Evolutionary conservation across 1,140 invertebrate species (phyloP).

Genomic region (Teleopsis dalmanni): DNA sequence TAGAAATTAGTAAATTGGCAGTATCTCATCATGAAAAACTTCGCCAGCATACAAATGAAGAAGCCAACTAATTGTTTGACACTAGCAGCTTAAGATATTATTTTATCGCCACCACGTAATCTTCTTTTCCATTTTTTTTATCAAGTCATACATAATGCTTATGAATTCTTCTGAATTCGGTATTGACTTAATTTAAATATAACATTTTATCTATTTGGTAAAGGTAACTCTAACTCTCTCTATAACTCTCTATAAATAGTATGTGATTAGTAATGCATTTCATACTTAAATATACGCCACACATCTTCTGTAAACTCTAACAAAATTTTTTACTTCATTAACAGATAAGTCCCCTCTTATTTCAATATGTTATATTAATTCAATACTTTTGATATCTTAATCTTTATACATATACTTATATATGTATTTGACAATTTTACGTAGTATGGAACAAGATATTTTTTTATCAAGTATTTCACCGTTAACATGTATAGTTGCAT

Average conservation of each 20-base stretch:
- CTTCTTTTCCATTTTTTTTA: not conserved
- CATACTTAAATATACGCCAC: slow-evolving; percentile 23
- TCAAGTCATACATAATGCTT: not conserved
- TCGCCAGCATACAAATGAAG: too few species aligned
- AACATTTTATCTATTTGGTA: too few species aligned
- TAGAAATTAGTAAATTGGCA: too few species aligned
- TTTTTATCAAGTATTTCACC: not conserved
- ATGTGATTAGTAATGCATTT: slow-evolving; percentile 11
- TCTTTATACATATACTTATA: too few species aligned
- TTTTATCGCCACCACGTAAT: not conserved
- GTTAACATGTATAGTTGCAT: not conserved
- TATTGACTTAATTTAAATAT: too few species aligned
- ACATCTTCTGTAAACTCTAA: slow-evolving; percentile 26
- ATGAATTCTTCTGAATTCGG: too few species aligned
- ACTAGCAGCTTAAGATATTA: not conserved
- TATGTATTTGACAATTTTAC: slow-evolving; percentile 9
- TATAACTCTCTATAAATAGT: too few species aligned
- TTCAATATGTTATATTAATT: not conserved
- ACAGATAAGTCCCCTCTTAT: not conserved
- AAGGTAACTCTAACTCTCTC: too few species aligned
- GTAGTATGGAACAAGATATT: not conserved
- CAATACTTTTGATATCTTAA: not conserved
- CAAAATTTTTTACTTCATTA: slow-evolving; percentile 1
- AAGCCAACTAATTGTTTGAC: too few species aligned
- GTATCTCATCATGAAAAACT: too few species aligned